Base-by-base conservation (phyloP, 2,888 invertebrate genomes). In the Marronus borbonicus region DNA sequence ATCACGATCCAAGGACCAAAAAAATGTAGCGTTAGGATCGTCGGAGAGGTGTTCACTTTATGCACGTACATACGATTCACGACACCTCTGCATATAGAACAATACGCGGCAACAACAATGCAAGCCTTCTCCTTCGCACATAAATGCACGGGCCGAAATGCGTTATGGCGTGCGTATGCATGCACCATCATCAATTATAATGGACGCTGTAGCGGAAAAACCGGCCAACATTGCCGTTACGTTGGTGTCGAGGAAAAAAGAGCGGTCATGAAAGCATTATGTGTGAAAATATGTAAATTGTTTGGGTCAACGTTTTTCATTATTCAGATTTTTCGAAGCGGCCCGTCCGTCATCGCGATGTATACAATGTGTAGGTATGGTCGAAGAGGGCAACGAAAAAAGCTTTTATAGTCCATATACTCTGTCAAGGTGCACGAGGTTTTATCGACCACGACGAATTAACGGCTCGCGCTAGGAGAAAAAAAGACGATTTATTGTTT, bases 221-320 rank as follows among this genome's bases (percentile, higher is more conserved):
- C 65, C 65, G 65, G 36, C 20, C 50, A n/a, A 66, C 50, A 31
- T n/a, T 44, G 62, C n/a, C 14, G 39, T 20, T 31, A 49, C 66
- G 36, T 20, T 36, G 24, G 39, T 39, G n/a, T 39, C 39, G 65
- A 20, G 36, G n/a, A 20, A 49, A 68, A 74, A 74, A 60, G 20
- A 60, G 58, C 58, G 72, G 72, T 60, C 72, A 74, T 74, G 72
- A 74, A 74, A 74, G 72, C 72, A 74, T 74, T 68, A 68, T 76
- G 66, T 68, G 76, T 68, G 76, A 76, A 76, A 76, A 76, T 76
- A 76, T 76, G 76, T 66, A 76, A 76, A 76, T 76, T 76, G 76
- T 76, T 76, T 76, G 55, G 68, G 76, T 50, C 66, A 68, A 76
- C 76, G 76, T 62, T 76, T 76, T 76, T 76, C 68, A 76, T 76